Evolutionary conservation across 2,888 invertebrate genomes (phyloP), one percentile per base, ranked within the genome.

Genomic region (Drosophila neonasuta): DNA sequence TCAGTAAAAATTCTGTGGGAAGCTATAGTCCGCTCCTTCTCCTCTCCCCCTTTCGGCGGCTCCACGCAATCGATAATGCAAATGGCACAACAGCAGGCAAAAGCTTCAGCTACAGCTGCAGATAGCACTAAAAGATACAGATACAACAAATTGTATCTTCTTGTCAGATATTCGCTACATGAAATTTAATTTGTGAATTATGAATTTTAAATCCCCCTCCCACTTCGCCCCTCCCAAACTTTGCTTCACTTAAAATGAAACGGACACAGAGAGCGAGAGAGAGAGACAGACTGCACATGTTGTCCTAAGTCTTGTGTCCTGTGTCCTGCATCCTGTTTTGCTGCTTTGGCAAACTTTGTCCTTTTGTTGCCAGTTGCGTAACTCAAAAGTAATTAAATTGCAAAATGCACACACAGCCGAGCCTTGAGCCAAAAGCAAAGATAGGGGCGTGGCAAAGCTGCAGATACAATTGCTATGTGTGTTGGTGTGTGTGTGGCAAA

Each of bases 361-460:
- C 79, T 80, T 61, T 66, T 79, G 57, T 64, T 64, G 55, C 62
- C 55, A 29, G 71, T 79, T 80, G 79, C 79, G 74, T 80, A 80
- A 79, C 79, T 82, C 80, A 68, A 83, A 82, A 84, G 82, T 82
- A 82, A 82, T 82, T 82, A 83, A 81, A 83, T 83, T 79, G 72
- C 80, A 80, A 72, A 71, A 67, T 84, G 65, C 72, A 81, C 60
- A 81, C 77, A 81, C 24, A 24, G 24, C 24, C 24, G 24, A 24
- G 64, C 63, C 58, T 2, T 10, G 51, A 17, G 48, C 55, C 17
- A 24, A 10, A 36, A 11, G 30, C 56, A 62, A 11, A 50, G 44
- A 46, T 24, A 46, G 51, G 48, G 55, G 39, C 56, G 44, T 56
- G 55, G 34, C 46, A 60, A 41, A 48, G 42, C 51, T 5, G 46